These are phyloP conservation scores for Drosophila ohnishii DNA, from an alignment of 1,140 invertebrate species.

Conservation along the genomic window DNA sequence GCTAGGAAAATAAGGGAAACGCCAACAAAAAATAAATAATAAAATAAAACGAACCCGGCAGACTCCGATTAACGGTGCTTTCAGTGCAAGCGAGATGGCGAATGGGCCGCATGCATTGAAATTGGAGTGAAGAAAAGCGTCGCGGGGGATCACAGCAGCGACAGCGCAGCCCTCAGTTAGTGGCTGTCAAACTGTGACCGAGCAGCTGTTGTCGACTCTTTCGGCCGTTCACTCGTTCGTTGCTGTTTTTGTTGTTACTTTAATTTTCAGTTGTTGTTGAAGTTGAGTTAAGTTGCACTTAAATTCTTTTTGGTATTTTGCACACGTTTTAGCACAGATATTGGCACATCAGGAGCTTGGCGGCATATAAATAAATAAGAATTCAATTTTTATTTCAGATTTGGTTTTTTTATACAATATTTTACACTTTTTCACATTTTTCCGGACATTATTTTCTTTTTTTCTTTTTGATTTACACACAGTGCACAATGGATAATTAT, in stretches of 20 bases:
- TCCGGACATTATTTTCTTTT: not conserved
- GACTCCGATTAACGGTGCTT: conserved; percentile 56
- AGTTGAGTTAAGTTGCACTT: conserved; percentile 52
- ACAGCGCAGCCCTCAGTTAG: conserved; percentile 2
- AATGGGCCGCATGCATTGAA: conserved; percentile 58
- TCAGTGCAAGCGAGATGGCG: conserved; percentile 15
- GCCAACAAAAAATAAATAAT: conserved; percentile 4
- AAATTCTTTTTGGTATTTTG: conserved; percentile 22
- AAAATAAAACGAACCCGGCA: conserved; percentile 66
- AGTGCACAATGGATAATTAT: conserved; percentile 24
- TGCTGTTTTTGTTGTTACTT: conserved; percentile 33
- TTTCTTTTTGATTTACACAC: conserved; percentile 9
- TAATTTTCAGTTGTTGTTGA: conserved; percentile 29
- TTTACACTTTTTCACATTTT: conserved; percentile 19
- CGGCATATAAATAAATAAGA: conserved; percentile 10
- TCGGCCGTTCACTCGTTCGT: conserved; percentile 59
- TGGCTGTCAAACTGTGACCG: conserved; percentile 53
- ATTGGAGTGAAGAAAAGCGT: conserved; percentile 13
- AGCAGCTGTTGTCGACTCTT: conserved; percentile 54
- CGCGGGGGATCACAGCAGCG: conserved; percentile 45
- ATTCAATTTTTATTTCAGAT: conserved; percentile 13
- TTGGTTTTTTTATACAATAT: not conserved
- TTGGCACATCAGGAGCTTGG: conserved; percentile 40
- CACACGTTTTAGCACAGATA: conserved; percentile 39
- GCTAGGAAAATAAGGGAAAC: conserved; percentile 12